A percentile compares a stretch with the other conserved stretches of the same genome.
Evolutionary conservation across 2,797 vertebrate genomes (phyloP).

Genomic region (Eulemur coronatus): DNA sequence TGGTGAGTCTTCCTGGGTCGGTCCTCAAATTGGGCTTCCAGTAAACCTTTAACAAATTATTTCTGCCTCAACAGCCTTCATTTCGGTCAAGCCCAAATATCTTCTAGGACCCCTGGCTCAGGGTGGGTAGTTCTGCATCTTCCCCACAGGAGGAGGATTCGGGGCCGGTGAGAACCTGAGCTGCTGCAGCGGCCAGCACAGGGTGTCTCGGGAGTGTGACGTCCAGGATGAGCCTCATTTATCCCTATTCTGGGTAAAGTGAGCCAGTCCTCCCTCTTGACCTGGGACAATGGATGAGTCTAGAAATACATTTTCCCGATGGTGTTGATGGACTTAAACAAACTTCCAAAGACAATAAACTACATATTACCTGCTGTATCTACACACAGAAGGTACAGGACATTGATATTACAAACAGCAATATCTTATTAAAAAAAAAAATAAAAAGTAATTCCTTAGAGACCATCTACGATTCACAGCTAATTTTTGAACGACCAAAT

Average conservation of each 20-base stretch:
- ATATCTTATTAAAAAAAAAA: rapidly evolving
- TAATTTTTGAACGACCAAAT: no score
- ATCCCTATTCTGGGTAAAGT: not conserved
- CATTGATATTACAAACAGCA: not conserved
- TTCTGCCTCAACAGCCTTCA: not conserved
- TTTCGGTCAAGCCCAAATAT: not conserved
- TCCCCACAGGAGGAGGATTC: no score
- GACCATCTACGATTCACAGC: no score
- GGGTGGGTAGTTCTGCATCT: not conserved
- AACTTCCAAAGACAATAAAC: not conserved
- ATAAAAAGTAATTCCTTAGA: not conserved
- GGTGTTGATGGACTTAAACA: not conserved
- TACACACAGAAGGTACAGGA: not conserved
- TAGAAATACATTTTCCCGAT: not conserved
- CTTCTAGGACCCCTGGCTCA: not conserved
- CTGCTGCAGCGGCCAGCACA: rapidly evolving
- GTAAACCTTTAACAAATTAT: not conserved
- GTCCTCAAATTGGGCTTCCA: not conserved
- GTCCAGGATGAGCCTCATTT: rapidly evolving
- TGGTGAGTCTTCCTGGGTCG: not conserved
- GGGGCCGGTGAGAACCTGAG: rapidly evolving
- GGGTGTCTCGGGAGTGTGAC: rapidly evolving
- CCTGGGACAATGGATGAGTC: not conserved
- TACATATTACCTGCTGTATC: not conserved
- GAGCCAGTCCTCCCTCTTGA: not conserved